Base-by-base conservation (phyloP, 2,888 invertebrate genomes). In the Cataglyphis altisquamis region DNA sequence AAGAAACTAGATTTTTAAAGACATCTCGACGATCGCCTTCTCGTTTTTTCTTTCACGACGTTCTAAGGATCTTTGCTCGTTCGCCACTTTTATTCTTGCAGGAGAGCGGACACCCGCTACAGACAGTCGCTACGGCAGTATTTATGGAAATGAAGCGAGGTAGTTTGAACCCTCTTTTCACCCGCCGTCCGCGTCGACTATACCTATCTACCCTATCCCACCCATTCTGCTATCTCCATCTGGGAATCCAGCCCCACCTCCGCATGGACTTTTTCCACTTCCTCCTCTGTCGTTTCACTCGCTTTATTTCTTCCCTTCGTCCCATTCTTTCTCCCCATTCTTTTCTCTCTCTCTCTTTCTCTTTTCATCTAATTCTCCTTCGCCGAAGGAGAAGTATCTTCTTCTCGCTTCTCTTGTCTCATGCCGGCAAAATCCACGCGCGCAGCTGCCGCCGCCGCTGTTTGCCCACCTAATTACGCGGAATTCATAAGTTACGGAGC, bases 391-490 rank as follows among this genome's bases (percentile, higher is more conserved):
- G 29, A 29, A 70, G 45, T 82, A 39, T 85, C 62, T 48, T 63
- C 60, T 64, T 72, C 62, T 86, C 45, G 72, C 80, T 21, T 25
- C 72, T 70, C 70, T 68, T 72, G 74, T 84, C 83, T 85, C 81
- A 75, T 36, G 29, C 68, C 55, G 77, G 78, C 74, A 82, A 68
- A 89, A 89, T 89, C 83, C 84, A 72, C 60, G 41, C 80, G 87
- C 83, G 75, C 86, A 86, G 87, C 86, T 85, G 87, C 84, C 70
- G 85, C 84, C 70, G 85, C 86, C 87, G 83, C 88, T 92, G 91
- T 93, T 94, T 92, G 91, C 91, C 90, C 93, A 91, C 90, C 92
- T 93, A 94, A 94, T 93, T 94, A 92, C 90, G 90, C 87, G 91
- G 88, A 92, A 93, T 93, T 93, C 92, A 92, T 93, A 92, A 93